Evolutionary conservation across 2,888 invertebrate genomes (phyloP).

Genomic region (Megaustenia siamemsis): DNA sequence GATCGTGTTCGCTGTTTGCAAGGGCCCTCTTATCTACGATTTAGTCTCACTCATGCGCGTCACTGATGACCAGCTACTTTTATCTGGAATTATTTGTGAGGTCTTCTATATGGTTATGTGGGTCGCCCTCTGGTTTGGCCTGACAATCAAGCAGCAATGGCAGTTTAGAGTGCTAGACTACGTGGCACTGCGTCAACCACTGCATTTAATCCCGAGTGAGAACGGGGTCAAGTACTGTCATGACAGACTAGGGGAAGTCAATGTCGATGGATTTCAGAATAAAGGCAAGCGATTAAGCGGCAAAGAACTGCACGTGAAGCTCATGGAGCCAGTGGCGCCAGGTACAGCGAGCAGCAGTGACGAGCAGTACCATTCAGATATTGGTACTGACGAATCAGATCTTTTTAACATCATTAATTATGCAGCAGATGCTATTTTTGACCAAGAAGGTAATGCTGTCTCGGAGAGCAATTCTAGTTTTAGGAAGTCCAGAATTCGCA

Average conservation of each 20-base stretch:
- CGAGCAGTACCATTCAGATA: constrained; percentile 53
- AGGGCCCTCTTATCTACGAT: constrained; percentile 91
- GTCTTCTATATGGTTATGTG: constrained; percentile 87
- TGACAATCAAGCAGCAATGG: constrained; percentile 90
- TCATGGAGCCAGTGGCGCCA: constrained; percentile 49
- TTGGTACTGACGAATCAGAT: constrained; percentile 58
- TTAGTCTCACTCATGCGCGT: constrained; percentile 84
- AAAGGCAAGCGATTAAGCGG: constrained; percentile 63
- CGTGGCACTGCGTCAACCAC: constrained; percentile 69
- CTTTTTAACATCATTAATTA: constrained; percentile 36
- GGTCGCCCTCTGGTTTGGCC: constrained; percentile 90
- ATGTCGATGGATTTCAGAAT: constrained; percentile 40
- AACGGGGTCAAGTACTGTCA: constrained; percentile 59
- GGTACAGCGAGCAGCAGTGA: constrained; percentile 43
- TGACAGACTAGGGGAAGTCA: constrained; percentile 49
- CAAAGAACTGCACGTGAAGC: constrained; percentile 58
- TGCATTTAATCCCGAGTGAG: constrained; percentile 61
- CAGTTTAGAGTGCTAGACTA: constrained; percentile 84
- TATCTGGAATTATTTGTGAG: constrained; percentile 72
- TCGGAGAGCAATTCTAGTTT: constrained; percentile 36
- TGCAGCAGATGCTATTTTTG: constrained; percentile 51
- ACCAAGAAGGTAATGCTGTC: constrained; percentile 53
- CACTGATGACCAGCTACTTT: constrained; percentile 68
- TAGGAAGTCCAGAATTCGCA: constrained; percentile 61
- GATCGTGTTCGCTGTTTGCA: constrained; percentile 87